A percentile compares a stretch with the other conserved stretches of the same genome.
Evolutionary conservation across 2,888 invertebrate species (phyloP).

Genomic region (Nineta flava): DNA sequence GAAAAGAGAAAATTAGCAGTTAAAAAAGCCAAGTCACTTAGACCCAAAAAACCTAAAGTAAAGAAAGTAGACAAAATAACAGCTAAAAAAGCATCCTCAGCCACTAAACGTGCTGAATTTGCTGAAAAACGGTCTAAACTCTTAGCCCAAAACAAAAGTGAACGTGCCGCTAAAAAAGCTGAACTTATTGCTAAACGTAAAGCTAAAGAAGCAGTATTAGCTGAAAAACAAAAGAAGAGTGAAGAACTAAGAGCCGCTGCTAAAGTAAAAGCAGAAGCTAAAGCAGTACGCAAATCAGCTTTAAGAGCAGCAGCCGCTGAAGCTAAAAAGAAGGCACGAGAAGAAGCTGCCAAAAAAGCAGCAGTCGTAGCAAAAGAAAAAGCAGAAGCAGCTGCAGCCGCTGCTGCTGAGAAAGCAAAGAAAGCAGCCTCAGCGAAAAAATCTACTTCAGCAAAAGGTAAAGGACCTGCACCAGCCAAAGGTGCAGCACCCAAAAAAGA

Average conservation of each 20-base stretch:
- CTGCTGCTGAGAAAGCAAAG: constrained; percentile 4
- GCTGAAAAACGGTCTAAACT: not conserved
- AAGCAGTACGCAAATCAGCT: not conserved
- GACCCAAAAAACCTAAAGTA: constrained; percentile 28
- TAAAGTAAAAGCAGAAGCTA: constrained; percentile 23
- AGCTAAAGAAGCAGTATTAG: not conserved
- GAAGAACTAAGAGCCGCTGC: constrained; percentile 31
- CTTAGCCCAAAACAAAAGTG: not conserved
- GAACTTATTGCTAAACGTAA: constrained; percentile 17
- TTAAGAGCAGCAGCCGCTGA: constrained; percentile 11
- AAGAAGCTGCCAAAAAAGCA: constrained; percentile 25
- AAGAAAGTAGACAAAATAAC: constrained; percentile 8
- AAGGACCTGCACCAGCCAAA: constrained; percentile 22
- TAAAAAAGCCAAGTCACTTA: constrained; percentile 33
- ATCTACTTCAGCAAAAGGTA: not conserved
- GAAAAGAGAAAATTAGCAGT: constrained; percentile 34
- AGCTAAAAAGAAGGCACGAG: constrained; percentile 12
- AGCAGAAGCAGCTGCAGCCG: constrained; percentile 23
- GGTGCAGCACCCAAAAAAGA: constrained; percentile 34
- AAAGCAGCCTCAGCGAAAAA: constrained; percentile 10
- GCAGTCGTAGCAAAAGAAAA: constrained; percentile 28
- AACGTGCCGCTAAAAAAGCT: not conserved
- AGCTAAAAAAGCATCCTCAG: constrained; percentile 23
- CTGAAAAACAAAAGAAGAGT: constrained; percentile 25
- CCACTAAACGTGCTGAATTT: constrained; percentile 12